Evolutionary conservation across 2,113 vertebrate genomes (phyloP), one percentile per base, ranked within the genome.

Genomic region (Phaetusa simplex): DNA sequence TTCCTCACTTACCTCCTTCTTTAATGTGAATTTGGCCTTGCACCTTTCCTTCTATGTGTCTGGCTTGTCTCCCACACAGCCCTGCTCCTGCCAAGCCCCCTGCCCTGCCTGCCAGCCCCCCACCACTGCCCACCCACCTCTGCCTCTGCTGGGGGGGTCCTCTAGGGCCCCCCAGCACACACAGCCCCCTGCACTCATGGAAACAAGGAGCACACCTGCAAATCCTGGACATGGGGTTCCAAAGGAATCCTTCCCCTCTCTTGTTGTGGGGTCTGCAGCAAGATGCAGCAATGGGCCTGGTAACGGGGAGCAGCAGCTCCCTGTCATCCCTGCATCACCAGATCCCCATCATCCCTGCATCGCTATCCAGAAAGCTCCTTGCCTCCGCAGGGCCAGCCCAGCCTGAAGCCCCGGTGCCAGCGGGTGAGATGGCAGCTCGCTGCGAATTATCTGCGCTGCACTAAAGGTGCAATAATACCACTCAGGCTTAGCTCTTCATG

Each of bases 141-240:
- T 70, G 42, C 58, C 38, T 34, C 53, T 61, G 38, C 27, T 1
- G 10, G 47, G 6, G 26, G 30, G 18, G 9, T 8, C 27, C 15
- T 53, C 52, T 2, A 13, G 30, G 18, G 26, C 5, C 14, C 56
- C 29, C 17, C 7, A 10, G 32, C 45, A 90, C 9, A 13, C 32
- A 0, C 2, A 50, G 40, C 11, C 34, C 15, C 16, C 42, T 14
- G 38, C 9, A 9, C 23, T 69, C 40, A 55, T 0, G 10, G 36
- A 59, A 74, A 32, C 11, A 61, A 47, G 43, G 23, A 64, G 4
- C 4, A 0, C 22, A n/a, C 12, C 26, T 24, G 17, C 43, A 82
- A 79, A 64, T 42, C 32, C 52, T 56, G 52, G 36, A 84, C 13
- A 12, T 4, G 11, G 13, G 16, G 21, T 9, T 6, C 20, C 70